These are phyloP conservation scores for Pseudococcus longispinus DNA, from an alignment of 2,888 invertebrate species.

Conservation along the genomic window DNA sequence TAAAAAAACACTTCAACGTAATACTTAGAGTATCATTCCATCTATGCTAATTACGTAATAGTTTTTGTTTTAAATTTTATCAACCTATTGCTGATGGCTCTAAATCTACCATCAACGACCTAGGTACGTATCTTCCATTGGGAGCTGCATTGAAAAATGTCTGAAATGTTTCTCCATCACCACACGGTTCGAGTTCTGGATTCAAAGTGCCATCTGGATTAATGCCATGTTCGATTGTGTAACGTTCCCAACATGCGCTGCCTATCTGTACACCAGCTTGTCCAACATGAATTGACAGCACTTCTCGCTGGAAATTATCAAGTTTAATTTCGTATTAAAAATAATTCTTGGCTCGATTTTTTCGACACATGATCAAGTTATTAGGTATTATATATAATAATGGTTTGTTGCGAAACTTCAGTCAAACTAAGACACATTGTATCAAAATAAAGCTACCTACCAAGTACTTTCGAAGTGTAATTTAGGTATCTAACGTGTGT, in stretches of 20 bases:
- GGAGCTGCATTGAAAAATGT: constrained; percentile 58
- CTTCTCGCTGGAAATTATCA: constrained; percentile 62
- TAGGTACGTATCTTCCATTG: constrained; percentile 59
- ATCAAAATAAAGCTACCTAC: no score
- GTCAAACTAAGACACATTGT: no score
- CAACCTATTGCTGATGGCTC: constrained; percentile 59
- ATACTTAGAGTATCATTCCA: neutral
- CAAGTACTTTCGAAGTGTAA: no score
- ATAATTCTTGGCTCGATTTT: neutral
- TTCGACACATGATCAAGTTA: neutral
- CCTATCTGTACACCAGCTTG: constrained; percentile 64
- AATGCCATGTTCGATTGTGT: constrained; percentile 61
- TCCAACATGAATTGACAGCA: constrained; percentile 64
- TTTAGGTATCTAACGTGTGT: neutral
- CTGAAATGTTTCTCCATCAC: constrained; percentile 31
- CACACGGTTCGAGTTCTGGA: constrained; percentile 12
- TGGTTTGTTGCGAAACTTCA: no score
- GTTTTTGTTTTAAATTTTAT: constrained; percentile 23
- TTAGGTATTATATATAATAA: no score
- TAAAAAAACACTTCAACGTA: neutral
- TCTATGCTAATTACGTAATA: neutral
- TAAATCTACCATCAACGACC: constrained; percentile 59
- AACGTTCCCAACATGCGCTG: constrained; percentile 63
- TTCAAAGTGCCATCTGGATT: constrained; percentile 57
- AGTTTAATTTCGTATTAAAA: no score